Evolutionary conservation across 2,113 vertebrate species (phyloP).

Genomic region (Catharus minimus): DNA sequence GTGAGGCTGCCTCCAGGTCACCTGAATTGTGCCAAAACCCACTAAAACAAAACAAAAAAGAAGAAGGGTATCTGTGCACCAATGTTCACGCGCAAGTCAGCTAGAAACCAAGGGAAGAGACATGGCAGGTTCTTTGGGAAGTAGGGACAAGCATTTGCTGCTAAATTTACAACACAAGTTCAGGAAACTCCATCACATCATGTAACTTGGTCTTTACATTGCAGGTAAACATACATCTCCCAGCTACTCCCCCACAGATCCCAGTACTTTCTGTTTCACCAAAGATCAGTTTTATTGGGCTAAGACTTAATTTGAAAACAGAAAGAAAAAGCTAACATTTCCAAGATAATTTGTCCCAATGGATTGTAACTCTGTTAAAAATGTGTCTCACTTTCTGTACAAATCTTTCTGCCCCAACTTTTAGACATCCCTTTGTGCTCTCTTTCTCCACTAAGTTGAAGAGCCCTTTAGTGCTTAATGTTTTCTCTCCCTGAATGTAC

Average conservation of each 20-base stretch:
- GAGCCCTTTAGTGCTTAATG: neutral
- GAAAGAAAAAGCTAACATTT: neutral
- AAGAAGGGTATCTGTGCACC: neutral
- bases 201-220: neutral
- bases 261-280: neutral
- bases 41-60: neutral
- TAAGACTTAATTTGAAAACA: neutral
- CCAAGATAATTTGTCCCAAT: neutral
- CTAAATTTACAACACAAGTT: neutral
- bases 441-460: neutral
- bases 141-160: neutral
- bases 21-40: neutral
- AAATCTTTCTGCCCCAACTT: neutral
- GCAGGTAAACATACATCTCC: neutral
- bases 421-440: neutral
- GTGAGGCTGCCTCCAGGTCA: neutral
- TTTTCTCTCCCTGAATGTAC: slow-evolving; percentile 6
- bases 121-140: accelerated
- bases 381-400: neutral
- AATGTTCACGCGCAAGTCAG: neutral
- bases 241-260: neutral
- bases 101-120: neutral
- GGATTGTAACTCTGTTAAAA: neutral
- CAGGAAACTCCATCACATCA: neutral
- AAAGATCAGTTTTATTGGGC: neutral